Percentiles rank a stretch among this genome's conserved stretches.
Conservation (phyloP, 2,113 vertebrate species). For the Empidonax alnorum region DNA sequence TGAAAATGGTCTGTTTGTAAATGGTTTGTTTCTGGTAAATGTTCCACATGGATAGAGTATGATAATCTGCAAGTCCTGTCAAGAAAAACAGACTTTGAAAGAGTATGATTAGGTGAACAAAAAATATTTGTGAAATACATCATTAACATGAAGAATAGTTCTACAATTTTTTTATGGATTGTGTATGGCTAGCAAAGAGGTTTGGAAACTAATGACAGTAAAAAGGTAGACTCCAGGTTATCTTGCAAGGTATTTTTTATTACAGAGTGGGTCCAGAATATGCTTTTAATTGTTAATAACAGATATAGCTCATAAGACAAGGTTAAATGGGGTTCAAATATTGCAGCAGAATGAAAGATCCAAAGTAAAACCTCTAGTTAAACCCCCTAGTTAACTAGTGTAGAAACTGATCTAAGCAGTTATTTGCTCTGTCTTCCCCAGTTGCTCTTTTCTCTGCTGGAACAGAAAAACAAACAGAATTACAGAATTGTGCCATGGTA, state of each 20-base stretch:
- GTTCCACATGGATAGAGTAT: not conserved
- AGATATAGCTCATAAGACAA: not conserved
- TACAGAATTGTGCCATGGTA: not conserved
- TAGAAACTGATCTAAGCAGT: not conserved
- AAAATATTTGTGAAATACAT: not conserved
- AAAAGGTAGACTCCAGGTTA: not conserved
- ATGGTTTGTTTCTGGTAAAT: not conserved
- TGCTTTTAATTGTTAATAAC: not conserved
- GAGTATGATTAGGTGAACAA: not conserved
- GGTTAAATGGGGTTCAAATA: not conserved
- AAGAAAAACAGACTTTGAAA: not conserved
- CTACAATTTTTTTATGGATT: not conserved
- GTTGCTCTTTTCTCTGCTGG: slow-evolving; percentile 29
- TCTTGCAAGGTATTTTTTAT: not conserved
- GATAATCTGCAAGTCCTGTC: not conserved
- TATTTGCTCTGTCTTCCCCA: slow-evolving; percentile 16
- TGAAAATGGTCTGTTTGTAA: not conserved
- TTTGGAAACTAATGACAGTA: not conserved
- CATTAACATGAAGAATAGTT: not conserved
- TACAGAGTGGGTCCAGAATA: not conserved
- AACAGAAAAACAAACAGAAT: slow-evolving; percentile 39
- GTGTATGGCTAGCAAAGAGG: not conserved
- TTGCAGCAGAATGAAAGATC: not conserved
- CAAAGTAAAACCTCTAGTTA: not conserved
- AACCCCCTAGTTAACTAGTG: not conserved